Evolutionary conservation across 2,113 vertebrate species (phyloP).

Genomic region (Phaethon lepturus): DNA sequence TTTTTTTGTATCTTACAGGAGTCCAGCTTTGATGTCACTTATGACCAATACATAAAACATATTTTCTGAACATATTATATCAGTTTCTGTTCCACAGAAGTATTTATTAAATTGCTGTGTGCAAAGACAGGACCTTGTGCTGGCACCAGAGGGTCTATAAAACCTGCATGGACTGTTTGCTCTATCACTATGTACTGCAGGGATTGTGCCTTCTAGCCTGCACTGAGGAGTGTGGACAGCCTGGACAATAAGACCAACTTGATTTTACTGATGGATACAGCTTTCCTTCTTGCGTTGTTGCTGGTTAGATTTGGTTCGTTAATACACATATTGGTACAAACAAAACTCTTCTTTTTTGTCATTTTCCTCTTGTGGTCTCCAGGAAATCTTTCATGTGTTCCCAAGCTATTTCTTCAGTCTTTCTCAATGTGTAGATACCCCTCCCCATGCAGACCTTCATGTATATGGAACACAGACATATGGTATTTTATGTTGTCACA

Average conservation of each 20-base stretch:
- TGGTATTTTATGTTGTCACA: neutral
- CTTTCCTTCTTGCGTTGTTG: neutral
- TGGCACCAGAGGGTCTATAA: neutral
- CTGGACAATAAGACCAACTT: neutral
- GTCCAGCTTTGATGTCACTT: neutral
- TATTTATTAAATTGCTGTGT: neutral
- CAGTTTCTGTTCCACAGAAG: neutral
- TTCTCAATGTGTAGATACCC: neutral
- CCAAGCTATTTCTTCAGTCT: neutral
- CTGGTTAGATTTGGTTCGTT: neutral
- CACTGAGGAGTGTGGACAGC: neutral
- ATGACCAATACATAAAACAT: neutral
- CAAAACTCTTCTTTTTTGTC: neutral
- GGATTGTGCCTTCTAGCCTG: neutral
- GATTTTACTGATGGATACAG: neutral
- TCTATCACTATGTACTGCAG: neutral
- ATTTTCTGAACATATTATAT: neutral
- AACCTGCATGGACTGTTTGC: neutral
- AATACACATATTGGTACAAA: neutral
- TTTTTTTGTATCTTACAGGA: neutral
- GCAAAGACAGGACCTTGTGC: neutral
- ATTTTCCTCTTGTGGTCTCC: neutral
- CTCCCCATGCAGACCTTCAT: neutral
- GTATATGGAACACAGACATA: neutral
- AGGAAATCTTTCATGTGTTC: neutral